These are phyloP conservation scores for Tinea trinotella DNA, from an alignment of 2,888 invertebrate species.

Conservation along the genomic window DNA sequence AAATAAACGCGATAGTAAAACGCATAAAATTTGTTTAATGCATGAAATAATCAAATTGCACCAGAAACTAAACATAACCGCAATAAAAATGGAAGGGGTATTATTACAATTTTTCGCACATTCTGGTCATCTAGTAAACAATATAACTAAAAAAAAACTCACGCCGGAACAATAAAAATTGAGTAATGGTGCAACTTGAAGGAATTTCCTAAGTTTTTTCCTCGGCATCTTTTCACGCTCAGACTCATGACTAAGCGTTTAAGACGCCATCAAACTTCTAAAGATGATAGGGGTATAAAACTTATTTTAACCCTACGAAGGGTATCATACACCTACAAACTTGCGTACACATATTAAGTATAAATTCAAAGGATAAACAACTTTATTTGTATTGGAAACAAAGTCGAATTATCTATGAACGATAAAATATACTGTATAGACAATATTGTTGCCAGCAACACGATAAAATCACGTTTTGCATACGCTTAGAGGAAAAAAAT, in stretches of 20 bases:
- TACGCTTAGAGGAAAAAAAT: conserved; percentile 1
- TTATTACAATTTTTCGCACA: no score
- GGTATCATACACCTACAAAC: background rate
- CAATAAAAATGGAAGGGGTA: no score
- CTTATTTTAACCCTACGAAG: conserved; percentile 11
- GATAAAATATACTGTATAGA: background rate
- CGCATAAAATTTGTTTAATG: no score
- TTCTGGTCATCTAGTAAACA: background rate
- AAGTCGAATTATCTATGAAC: no score
- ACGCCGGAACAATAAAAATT: background rate
- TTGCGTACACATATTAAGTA: background rate
- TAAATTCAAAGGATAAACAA: background rate
- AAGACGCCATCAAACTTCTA: conserved; percentile 17
- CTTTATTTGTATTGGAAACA: background rate
- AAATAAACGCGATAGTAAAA: no score
- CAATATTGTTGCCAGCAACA: background rate
- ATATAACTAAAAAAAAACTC: background rate
- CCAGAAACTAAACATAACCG: no score
- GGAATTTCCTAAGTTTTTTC: conserved; percentile 5
- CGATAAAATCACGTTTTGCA: conserved; percentile 18
- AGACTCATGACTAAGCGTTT: conserved; percentile 9
- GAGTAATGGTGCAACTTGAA: conserved; percentile 8
- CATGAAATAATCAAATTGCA: no score
- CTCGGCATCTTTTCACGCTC: background rate
- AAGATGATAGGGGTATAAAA: conserved; percentile 12